Base-by-base conservation (phyloP, 2,797 vertebrate species). In the Glyptemys insculpta region DNA sequence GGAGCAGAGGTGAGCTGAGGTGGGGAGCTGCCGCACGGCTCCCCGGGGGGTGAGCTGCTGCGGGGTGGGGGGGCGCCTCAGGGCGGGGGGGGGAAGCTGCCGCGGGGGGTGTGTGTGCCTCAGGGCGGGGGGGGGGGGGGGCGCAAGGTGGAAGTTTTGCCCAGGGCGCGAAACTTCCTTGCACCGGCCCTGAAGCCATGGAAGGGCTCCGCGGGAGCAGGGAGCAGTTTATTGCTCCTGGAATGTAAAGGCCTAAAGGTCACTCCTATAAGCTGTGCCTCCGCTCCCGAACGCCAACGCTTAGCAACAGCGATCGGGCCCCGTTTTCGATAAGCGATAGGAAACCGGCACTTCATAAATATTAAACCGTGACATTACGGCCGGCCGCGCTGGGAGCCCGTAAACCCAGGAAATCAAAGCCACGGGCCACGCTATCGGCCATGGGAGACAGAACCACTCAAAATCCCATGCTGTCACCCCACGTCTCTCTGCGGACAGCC, bases 331-430 rank as follows among this genome's bases (percentile, higher is more conserved):
- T 57, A 6, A 62, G 59, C 79, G 41, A 21, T 53, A 37, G 83
- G 56, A 89, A 56, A 15, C 83, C 56, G 56, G 52, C 80, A 83
- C 83, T 88, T 89, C 87, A 92, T 94, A 92, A 94, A 92, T 94
- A 92, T 94, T 89, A 88, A 94, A 85, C 80, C 53, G 72, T 84
- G 87, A 92, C 87, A 86, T 94, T 89, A 87, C 88, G 52, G 83
- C 82, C 79, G 52, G 27, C 80, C 19, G 52, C 62, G 79, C 74
- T 19, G 83, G 72, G 72, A 89, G 90, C 86, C 84, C 79, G 57
- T 89, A 89, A 94, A 86, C 80, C 54, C 83, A 56, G 88, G 90
- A 94, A 89, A 92, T 94, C 93, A 94, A 94, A 88, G 87, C 83
- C 50, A 27, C 9, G 18, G 59, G n/a, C n/a, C 18, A 34, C 5